Base-by-base conservation (phyloP, 92 coral and sea anemone genomes). In the Paragorgia papillata region DNA sequence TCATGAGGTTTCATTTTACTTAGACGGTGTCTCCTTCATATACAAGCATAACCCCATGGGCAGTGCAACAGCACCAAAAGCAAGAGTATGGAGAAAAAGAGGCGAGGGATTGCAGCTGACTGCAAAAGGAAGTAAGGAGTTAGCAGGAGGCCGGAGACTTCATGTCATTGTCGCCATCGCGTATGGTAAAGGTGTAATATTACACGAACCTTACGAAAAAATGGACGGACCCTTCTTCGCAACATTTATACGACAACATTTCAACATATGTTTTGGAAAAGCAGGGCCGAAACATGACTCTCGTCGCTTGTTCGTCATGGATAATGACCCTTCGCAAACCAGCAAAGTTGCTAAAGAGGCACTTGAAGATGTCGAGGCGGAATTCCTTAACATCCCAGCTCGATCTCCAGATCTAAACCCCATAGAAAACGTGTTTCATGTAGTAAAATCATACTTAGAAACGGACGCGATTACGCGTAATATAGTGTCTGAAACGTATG, bases 111-210 rank as follows among this genome's bases (percentile, higher is more conserved):
- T 84, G 6, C 13, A 58, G 25, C 30, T 84, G 9, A 79, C 88
- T 32, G 60, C 84, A 6, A 84, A 84, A 66, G 84, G 84, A 2
- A 66, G 80, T 29, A 84, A 85, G 70, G 69, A 80, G 51, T 62
- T 85, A 19, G 81, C 82, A 4, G 88, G 88, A 22, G 88, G 82
- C 20, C 27, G 75, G 21, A 69, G 63, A 19, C 61, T 85, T 9
- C 88, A 80, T 53, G 76, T 80, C 41, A 55, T 85, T 12, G 88
- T 74, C 19, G 88, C 88, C 50, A 33, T 71, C 27, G 85, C 82
- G 21, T 85, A 63, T 31, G 75, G 80, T 34, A 70, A 80, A 33
- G 85, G 88, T 57, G 77, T 73, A 39, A 62, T 85, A 15, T 54
- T 85, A 26, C 24, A 59, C 22, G 85, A 66, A 56, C 75, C 78